These are phyloP conservation scores for Telmatherina bonti DNA, from an alignment of 2,797 vertebrate species.

Conservation along the genomic window DNA sequence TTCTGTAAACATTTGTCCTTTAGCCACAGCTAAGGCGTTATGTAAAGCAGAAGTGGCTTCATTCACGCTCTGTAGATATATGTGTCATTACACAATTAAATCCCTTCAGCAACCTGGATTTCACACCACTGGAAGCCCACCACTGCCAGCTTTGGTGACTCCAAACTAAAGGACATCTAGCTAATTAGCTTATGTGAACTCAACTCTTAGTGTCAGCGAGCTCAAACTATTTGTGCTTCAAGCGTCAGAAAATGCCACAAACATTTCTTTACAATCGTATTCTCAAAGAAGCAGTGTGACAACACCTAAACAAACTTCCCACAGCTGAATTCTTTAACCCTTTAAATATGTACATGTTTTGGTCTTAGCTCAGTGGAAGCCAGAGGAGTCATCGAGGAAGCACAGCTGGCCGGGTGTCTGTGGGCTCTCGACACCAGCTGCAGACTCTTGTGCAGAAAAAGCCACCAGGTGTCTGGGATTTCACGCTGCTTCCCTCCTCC, in stretches of 20 bases:
- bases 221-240: background rate
- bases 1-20: background rate
- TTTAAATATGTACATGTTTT: background rate
- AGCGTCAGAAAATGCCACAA: background rate
- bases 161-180: background rate
- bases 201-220: no score
- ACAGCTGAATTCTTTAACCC: slow-evolving; percentile 11
- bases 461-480: slow-evolving; percentile 76
- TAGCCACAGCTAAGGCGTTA: slow-evolving; percentile 22
- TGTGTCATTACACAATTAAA: slow-evolving; percentile 48
- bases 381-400: slow-evolving; percentile 25
- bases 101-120: slow-evolving; percentile 37
- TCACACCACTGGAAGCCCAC: slow-evolving; percentile 22
- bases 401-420: slow-evolving; percentile 68
- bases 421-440: slow-evolving; percentile 70
- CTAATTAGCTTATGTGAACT: background rate
- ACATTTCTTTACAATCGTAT: background rate
- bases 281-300: no score
- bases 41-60: slow-evolving; percentile 30
- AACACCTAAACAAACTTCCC: background rate
- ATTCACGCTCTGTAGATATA: slow-evolving; percentile 55
- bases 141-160: slow-evolving; percentile 3
- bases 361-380: slow-evolving; percentile 21
- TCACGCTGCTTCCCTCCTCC: slow-evolving; percentile 71
- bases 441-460: slow-evolving; percentile 67